Base-by-base conservation (phyloP, 2,113 vertebrate species). In the Gymnarchus niloticus region DNA sequence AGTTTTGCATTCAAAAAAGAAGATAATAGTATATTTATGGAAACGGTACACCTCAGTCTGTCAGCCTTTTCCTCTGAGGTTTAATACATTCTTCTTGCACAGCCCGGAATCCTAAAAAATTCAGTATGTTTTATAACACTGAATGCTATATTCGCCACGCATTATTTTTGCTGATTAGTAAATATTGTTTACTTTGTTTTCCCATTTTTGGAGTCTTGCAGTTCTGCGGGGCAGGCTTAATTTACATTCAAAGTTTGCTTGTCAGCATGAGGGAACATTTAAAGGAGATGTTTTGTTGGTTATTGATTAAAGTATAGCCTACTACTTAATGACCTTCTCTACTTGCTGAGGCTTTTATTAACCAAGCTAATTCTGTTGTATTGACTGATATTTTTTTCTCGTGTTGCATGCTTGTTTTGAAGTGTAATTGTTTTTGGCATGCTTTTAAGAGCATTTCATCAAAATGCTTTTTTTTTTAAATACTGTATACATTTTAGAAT, bases 221-320 rank as follows among this genome's bases (percentile, higher is more conserved):
- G 54, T 57, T 59, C 12, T 52, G 59, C 49, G 14, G 25, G 17
- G 2, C 57, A 61, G 10, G 9, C 23, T 69, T 73, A 59, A 44
- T 33, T 84, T 28, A 6, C 19, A 44, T 33, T 59, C 25, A 48
- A 9, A 12, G 25, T 51, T 65, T 65, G 37, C 57, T 57, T 28
- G 56, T 84, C 59, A 69, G 57, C 44, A 69, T 48, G 23, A 41
- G 10, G 48, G 9, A 69, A 23, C 59, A 25, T 49, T 84, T 84
- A 73, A 69, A 84, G 44, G 17, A 65, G 59, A 84, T 41, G n/a
- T 51, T 69, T 84, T 56, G 56, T 84, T 83, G 48, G 21, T 49
- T 84, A 65, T 49, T 84, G 83, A 84, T 51, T 69, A 69, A 69
- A 84, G 59, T 69, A 49, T 46, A n/a, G n/a, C n/a, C n/a, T n/a